These are phyloP conservation scores for Tachyglossus aculeatus DNA, from an alignment of 2,797 vertebrate genomes.

Conservation along the genomic window DNA sequence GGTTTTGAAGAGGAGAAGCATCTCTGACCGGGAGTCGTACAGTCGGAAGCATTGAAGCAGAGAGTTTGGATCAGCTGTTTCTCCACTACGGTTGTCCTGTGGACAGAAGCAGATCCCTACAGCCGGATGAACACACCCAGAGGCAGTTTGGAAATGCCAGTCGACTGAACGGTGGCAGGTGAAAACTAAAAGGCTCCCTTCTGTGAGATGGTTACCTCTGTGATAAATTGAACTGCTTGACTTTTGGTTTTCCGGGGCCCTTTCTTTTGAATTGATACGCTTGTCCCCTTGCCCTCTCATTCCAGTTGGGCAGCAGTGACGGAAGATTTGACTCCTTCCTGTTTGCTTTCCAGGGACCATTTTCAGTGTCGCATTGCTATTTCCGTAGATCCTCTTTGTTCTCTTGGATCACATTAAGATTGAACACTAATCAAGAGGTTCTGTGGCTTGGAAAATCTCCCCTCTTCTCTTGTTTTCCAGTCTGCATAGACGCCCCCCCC, in stretches of 20 bases:
- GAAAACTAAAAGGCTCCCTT: neutral
- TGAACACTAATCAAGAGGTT: neutral
- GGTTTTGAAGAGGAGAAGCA: neutral
- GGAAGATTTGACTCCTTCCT: neutral
- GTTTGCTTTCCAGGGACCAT: neutral
- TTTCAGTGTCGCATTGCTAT: neutral
- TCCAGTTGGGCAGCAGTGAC: neutral
- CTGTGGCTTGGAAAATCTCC: constrained; percentile 3
- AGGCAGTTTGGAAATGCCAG: neutral
- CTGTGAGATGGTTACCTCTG: neutral
- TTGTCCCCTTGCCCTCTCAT: neutral
- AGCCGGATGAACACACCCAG: neutral
- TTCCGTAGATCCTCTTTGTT: neutral
- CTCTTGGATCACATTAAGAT: neutral
- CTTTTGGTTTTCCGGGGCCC: neutral
- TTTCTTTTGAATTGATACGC: neutral
- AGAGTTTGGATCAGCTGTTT: no score
- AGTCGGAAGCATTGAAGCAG: neutral
- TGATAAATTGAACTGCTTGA: neutral
- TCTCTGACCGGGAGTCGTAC: neutral
- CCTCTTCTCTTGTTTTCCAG: neutral
- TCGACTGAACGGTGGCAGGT: no score
- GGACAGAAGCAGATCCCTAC: neutral
- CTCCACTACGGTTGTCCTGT: no score
- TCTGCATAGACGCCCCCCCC: neutral